phyloP scores from a whole-genome alignment of 2,888 invertebrate species.

The Mesorhabditis sp. region DNA sequence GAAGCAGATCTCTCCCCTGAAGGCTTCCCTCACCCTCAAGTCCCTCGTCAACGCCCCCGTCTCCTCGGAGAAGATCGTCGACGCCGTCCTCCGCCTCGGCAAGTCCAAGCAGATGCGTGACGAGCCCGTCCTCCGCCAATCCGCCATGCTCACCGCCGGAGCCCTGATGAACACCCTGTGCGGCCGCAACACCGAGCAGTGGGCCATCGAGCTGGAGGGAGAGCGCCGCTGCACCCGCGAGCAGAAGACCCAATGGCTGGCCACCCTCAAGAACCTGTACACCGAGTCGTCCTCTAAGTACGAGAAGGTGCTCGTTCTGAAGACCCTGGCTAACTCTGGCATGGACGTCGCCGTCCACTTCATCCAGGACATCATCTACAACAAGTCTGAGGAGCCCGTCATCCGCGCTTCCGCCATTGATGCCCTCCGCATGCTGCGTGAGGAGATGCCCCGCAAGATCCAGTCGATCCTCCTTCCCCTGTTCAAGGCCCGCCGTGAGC shows the following conservation, averaged over 20 bases:
- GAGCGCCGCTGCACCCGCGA: conserved; percentile 28
- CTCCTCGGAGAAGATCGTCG: conserved; percentile 29
- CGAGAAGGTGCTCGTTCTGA: conserved; percentile 50
- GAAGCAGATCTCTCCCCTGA: conserved; percentile 33
- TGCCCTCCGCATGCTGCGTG: conserved; percentile 32
- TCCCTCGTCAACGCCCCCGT: conserved; percentile 35
- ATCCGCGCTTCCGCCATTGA: conserved; percentile 50
- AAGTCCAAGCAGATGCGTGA: conserved; percentile 23
- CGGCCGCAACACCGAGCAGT: conserved; percentile 25
- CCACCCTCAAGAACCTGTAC: conserved; percentile 25
- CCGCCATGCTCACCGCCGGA: conserved; percentile 43
- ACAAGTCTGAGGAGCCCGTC: conserved; percentile 30
- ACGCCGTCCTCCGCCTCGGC: conserved; percentile 28
- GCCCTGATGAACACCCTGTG: conserved; percentile 42
- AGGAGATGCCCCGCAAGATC: conserved; percentile 41
- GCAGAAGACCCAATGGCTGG: conserved; percentile 37
- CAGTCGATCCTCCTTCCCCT: conserved; percentile 48
- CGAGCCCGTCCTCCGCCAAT: conserved; percentile 34
- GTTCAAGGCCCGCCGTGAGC: conserved; percentile 40
- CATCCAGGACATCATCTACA: conserved; percentile 51
- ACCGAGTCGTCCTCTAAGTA: conserved; percentile 27
- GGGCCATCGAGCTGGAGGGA: conserved; percentile 15
- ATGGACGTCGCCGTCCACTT: conserved; percentile 40
- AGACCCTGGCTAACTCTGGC: conserved; percentile 54
- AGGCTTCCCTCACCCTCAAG: conserved; percentile 36